A percentile compares a stretch with the other conserved stretches of the same genome.
phyloP scores from a whole-genome alignment of 2,888 invertebrate species.

The Metacarcinus magister region DNA sequence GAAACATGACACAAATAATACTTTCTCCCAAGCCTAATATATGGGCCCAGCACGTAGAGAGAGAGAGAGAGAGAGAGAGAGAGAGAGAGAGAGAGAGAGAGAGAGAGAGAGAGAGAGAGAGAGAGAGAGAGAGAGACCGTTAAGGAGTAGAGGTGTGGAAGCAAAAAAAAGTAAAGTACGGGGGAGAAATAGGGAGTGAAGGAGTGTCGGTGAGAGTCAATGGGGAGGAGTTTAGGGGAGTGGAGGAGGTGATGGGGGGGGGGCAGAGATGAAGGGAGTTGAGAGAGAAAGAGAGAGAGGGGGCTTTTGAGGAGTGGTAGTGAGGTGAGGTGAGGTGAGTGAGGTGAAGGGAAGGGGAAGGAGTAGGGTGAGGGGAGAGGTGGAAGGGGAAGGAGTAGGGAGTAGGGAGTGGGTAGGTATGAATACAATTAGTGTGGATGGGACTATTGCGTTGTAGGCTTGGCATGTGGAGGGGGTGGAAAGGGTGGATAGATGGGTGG shows the following conservation, averaged over 20 bases:
- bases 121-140: not conserved
- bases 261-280: not conserved
- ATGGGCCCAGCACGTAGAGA: too few species aligned
- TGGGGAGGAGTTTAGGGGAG: not conserved
- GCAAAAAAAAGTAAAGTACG: not conserved
- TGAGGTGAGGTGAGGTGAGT: not conserved
- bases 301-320: not conserved
- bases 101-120: slow-evolving; percentile 6
- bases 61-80: too few species aligned
- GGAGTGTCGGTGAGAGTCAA: not conserved
- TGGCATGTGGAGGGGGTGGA: not conserved
- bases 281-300: slow-evolving; percentile 4
- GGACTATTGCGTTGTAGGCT: not conserved
- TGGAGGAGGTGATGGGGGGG: not conserved
- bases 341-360: not conserved
- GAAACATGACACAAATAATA: too few species aligned
- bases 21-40: too few species aligned
- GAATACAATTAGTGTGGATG: not conserved
- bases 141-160: not conserved
- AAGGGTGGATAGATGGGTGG: not conserved
- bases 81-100: not conserved
- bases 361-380: not conserved
- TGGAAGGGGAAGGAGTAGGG: not conserved
- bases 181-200: not conserved
- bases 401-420: not conserved